phyloP scores from a whole-genome alignment of 2,113 vertebrate species.

The Uria lomvia region DNA sequence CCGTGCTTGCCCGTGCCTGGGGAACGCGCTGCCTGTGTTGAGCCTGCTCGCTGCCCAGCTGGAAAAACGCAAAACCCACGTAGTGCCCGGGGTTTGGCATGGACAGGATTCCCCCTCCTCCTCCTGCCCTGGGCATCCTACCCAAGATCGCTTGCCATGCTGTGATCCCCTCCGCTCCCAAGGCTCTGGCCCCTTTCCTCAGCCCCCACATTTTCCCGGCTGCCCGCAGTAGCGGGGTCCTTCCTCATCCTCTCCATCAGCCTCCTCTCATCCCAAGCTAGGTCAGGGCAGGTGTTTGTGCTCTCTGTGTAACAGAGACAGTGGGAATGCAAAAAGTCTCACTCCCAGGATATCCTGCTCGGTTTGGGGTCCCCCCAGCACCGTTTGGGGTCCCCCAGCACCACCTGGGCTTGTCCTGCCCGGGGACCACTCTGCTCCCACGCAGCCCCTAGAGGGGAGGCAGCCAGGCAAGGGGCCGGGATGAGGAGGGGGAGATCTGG shows the following conservation, averaged over 20 bases:
- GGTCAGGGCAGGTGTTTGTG: neutral
- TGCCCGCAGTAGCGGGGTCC: neutral
- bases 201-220: neutral
- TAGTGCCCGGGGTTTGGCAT: rapidly evolving
- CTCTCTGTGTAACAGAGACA: neutral
- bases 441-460: rapidly evolving
- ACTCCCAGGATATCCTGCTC: neutral
- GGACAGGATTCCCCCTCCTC: neutral
- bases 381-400: neutral
- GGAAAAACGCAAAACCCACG: neutral
- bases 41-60: rapidly evolving
- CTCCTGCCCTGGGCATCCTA: neutral
- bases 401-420: neutral
- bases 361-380: neutral
- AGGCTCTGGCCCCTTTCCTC: neutral
- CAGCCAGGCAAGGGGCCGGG: neutral
- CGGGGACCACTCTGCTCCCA: neutral
- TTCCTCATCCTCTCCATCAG: neutral
- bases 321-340: neutral
- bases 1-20: rapidly evolving
- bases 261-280: neutral
- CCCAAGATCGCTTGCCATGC: neutral
- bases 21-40: rapidly evolving
- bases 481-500: neutral
- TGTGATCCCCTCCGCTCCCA: rapidly evolving